Evolutionary conservation across 2,888 invertebrate genomes (phyloP), one percentile per base, ranked within the genome.

Genomic region (Tetheella fluctuosa): DNA sequence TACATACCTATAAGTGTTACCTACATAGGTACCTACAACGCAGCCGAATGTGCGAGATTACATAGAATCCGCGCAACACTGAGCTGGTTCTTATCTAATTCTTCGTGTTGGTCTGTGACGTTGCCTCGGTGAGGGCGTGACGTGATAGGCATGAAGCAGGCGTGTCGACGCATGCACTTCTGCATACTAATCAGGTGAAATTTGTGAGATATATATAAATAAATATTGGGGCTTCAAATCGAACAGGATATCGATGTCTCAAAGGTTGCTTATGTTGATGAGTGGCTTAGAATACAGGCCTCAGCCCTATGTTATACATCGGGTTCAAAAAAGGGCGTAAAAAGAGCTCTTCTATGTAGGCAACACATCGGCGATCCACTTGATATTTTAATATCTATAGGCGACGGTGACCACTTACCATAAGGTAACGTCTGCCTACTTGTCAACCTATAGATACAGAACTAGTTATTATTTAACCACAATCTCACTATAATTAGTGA

Each of bases 131-230:
- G 77, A 71, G 71, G 68, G 71, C 65, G 73, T 80, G 75, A 79
- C 81, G 81, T 80, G 84, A 74, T 79, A 72, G 70, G 78, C 83
- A 84, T 80, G 71, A 77, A 71, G 63, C 62, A 70, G 70, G 69
- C 64, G 69, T 68, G 69, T 74, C 65, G 59, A 60, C 62, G 60
- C n/a, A 58, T 59, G 57, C 64, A 63, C 54, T 61, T 70, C 76
- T 78, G 90, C 80, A 91, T 91, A 80, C 73, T 76, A 83, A 91
- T 79, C 62, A 79, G 78, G 91, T 83, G 91, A 91, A 91, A 91
- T 87, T 90, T 74, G 70, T 76, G 64, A 76, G 67, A 73, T 71
- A 74, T 79, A 77, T 82, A 57, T 25, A 59, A 52, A 54, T 59
- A 48, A 28, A 52, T 28, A 61, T 65, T 59, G 52, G 61, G 69